Percentiles rank a stretch among this genome's conserved stretches.
phyloP scores from a whole-genome alignment of 2,797 vertebrate genomes.

The Ceryle rudis region DNA sequence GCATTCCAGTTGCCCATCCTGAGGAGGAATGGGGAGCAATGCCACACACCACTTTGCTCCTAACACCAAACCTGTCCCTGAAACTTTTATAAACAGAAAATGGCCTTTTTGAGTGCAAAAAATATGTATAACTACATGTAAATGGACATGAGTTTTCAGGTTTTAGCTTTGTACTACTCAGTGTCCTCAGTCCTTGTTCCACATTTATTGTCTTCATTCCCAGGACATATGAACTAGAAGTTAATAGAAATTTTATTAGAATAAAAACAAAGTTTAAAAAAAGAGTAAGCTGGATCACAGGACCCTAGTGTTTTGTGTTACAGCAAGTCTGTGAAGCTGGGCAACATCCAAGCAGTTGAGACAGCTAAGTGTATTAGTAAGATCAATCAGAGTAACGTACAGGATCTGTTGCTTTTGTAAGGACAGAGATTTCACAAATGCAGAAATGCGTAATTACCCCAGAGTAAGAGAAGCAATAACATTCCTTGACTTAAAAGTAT shows the following conservation, averaged over 20 bases:
- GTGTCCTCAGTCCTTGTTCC: background rate
- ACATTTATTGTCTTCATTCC: background rate
- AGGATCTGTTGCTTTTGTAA: background rate
- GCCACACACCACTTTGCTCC: rapidly evolving
- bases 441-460: background rate
- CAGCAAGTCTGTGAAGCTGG: background rate
- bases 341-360: background rate
- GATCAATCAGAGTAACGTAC: background rate
- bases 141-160: background rate
- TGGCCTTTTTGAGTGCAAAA: background rate
- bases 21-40: background rate
- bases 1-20: rapidly evolving
- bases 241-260: background rate
- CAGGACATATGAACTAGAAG: background rate
- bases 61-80: no score
- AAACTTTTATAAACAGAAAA: background rate
- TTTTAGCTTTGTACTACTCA: background rate
- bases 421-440: background rate
- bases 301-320: background rate
- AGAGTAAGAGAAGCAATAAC: background rate
- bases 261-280: background rate
- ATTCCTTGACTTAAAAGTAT: background rate
- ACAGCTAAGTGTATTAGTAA: background rate
- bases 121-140: background rate
- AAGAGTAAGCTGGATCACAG: background rate